Evolutionary conservation across 2,797 vertebrate species (phyloP).

Genomic region (Sylvilagus floridanus): DNA sequence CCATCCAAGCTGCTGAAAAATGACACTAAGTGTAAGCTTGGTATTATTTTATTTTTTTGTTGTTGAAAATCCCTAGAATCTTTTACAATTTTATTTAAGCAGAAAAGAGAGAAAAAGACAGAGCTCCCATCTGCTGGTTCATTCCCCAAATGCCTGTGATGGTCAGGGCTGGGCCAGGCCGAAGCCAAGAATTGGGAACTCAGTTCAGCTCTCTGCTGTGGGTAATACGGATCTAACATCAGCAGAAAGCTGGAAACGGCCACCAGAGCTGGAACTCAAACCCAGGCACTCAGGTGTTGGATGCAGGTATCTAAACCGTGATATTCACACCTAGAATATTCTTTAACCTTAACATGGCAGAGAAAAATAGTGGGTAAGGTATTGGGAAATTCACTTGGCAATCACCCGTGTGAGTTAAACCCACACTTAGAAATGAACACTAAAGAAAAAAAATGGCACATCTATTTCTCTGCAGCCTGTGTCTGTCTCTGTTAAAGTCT

Average conservation of each 20-base stretch:
- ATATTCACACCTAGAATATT: not conserved
- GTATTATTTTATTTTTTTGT: conserved; percentile 58
- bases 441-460: conserved; percentile 36
- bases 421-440: conserved; percentile 30
- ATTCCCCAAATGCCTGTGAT: too few species aligned
- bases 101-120: too few species aligned
- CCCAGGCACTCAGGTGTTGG: too few species aligned
- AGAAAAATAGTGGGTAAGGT: conserved; percentile 17
- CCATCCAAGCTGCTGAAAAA: conserved; percentile 57
- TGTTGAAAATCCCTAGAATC: conserved; percentile 12
- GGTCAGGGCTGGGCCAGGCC: too few species aligned
- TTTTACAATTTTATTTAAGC: not conserved
- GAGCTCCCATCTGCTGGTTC: too few species aligned
- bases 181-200: too few species aligned
- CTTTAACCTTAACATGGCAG: conserved; percentile 5
- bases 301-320: too few species aligned
- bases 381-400: conserved; percentile 32
- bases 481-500: conserved; percentile 28
- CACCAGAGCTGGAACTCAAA: too few species aligned
- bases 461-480: conserved; percentile 26
- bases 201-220: too few species aligned
- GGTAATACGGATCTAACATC: too few species aligned
- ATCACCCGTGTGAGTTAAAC: conserved; percentile 13
- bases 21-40: conserved; percentile 44
- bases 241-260: too few species aligned